Base-by-base conservation (phyloP, 2,888 invertebrate species). In the Dryococelus australis region DNA sequence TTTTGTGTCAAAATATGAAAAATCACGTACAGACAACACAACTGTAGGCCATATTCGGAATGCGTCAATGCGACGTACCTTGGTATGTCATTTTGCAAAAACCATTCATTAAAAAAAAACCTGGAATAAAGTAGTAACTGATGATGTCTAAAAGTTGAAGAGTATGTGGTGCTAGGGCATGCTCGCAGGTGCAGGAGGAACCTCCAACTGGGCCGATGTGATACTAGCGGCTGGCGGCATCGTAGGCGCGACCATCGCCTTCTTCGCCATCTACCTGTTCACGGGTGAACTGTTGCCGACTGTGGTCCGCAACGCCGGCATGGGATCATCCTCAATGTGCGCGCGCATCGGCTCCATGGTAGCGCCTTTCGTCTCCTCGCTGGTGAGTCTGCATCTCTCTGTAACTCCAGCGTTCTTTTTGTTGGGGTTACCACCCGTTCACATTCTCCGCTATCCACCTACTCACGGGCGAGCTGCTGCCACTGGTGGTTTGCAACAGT, bases 201-300 rank as follows among this genome's bases (percentile, higher is more conserved):
- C n/a, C 16, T 47, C 85, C 47, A 92, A 93, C 13, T 94, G 94
- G 94, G 92, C 93, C 80, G 93, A 94, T 89, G 93, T 96, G 4
- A 92, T 94, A 10, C 94, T 97, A 78, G 96, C 97, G 78, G 95
- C 96, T 89, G 91, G 95, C 81, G 97, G 96, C 0, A 95, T 98
- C 89, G 96, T 97, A 91, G 97, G 97, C 20, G 95, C 97, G 92
- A 96, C 97, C 26, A 95, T 97, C 81, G 95, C 96, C 0, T 98
- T 98, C 91, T 96, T 97, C 1, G 96, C 97, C 2, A 96, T 96
- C 8, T 98, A 98, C 92, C 94, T 98, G 27, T 98, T 96, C 92
- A 96, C 97, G 0, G 97, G 97, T 0, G 98, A 98, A 92, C 92
- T 98, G 24, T 98, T 97, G 91, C 98, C 98, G 0, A 98, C 98